Evolutionary conservation across 1,140 invertebrate species (phyloP).

Genomic region (Drosophila sulfurigaster): DNA sequence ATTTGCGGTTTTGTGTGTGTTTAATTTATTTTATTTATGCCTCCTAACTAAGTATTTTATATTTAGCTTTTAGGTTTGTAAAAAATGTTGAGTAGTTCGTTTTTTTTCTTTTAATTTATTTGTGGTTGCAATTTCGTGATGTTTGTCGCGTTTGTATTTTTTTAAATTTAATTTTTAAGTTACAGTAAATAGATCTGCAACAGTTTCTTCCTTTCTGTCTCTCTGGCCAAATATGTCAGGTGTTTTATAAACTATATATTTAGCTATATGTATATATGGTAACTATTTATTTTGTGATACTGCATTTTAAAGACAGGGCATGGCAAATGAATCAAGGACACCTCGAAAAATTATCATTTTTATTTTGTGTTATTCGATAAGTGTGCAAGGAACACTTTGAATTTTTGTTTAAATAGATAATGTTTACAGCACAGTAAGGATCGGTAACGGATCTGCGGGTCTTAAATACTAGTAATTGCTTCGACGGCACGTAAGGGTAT

Average conservation of each 20-base stretch:
- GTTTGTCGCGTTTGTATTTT: slow-evolving; percentile 15
- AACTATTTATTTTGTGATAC: slow-evolving; percentile 73
- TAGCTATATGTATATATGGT: slow-evolving; percentile 47
- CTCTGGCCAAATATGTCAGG: slow-evolving; percentile 22
- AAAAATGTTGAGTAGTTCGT: slow-evolving; percentile 51
- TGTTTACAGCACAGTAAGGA: slow-evolving; percentile 45
- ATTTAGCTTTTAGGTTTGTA: slow-evolving; percentile 41
- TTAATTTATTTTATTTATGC: slow-evolving; percentile 9
- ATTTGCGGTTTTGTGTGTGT: slow-evolving; percentile 9
- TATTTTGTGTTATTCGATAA: slow-evolving; percentile 62
- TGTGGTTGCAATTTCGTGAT: slow-evolving; percentile 35
- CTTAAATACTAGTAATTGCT: slow-evolving; percentile 78
- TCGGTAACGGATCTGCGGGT: slow-evolving; percentile 43
- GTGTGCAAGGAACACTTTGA: slow-evolving; percentile 37
- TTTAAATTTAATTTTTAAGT: background rate
- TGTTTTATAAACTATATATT: slow-evolving; percentile 55
- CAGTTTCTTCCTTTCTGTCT: background rate
- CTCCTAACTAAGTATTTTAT: slow-evolving; percentile 43
- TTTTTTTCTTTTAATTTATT: slow-evolving; percentile 34
- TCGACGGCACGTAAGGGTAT: slow-evolving; percentile 72
- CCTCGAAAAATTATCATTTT: slow-evolving; percentile 24
- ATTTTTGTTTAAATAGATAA: slow-evolving; percentile 24
- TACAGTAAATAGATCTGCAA: background rate
- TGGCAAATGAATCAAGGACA: slow-evolving; percentile 21
- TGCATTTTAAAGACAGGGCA: slow-evolving; percentile 48